Conservation (phyloP, 2,797 vertebrate species). For the Danio albolineatus region DNA sequence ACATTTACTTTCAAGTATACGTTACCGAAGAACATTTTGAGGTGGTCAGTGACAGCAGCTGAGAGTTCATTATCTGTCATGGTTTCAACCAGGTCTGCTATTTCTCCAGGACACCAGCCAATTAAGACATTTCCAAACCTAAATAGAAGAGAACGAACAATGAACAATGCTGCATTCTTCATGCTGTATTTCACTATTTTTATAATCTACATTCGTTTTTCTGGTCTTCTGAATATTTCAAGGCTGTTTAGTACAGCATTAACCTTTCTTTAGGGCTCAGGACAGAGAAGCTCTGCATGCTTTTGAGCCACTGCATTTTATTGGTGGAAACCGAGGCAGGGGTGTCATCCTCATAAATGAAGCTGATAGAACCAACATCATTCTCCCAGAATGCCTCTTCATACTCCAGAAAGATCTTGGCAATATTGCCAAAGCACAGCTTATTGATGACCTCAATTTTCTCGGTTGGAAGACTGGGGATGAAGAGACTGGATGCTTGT, state of each 20-base stretch:
- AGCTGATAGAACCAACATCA: conserved; percentile 51
- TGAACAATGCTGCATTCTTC: background rate
- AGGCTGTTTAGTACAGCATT: background rate
- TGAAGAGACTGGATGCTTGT: conserved; percentile 55
- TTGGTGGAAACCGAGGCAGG: conserved; percentile 46
- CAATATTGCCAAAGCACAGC: conserved; percentile 63
- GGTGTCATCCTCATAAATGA: conserved; percentile 60
- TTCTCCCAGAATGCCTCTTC: conserved; percentile 64
- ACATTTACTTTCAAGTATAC: background rate
- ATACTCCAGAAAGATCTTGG: conserved; percentile 67
- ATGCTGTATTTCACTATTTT: background rate
- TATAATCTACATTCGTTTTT: background rate
- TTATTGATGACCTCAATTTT: conserved; percentile 59
- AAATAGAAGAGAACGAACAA: background rate
- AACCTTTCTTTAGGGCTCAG: conserved; percentile 65
- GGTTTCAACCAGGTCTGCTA: conserved; percentile 62
- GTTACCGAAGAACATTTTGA: conserved; percentile 61
- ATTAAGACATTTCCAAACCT: conserved; percentile 64
- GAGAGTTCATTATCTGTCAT: conserved; percentile 60
- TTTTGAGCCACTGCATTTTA: conserved; percentile 54
- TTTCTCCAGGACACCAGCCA: conserved; percentile 59
- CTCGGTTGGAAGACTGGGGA: conserved; percentile 56
- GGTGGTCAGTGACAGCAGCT: conserved; percentile 57
- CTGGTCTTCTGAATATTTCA: background rate
- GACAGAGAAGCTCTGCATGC: conserved; percentile 58